A percentile compares a stretch with the other conserved stretches of the same genome.
phyloP scores from a whole-genome alignment of 2,113 vertebrate genomes.

The Tyrannus savana region DNA sequence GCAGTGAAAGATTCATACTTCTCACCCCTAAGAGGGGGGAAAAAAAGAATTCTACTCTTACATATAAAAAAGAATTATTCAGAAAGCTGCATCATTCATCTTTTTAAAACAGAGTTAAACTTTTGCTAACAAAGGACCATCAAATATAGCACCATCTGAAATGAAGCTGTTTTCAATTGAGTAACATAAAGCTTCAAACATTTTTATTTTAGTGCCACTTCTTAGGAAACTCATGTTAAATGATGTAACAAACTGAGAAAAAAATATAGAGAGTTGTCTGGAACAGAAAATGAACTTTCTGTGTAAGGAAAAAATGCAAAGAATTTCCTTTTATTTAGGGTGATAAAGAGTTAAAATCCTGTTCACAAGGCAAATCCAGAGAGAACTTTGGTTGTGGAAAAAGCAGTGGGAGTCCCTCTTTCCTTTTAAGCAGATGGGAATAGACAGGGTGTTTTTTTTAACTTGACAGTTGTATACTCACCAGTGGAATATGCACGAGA shows the following conservation, averaged over 20 bases:
- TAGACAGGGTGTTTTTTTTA: slow-evolving; percentile 59
- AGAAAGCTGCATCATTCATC: background rate
- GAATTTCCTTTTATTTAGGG: slow-evolving; percentile 11
- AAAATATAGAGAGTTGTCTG: background rate
- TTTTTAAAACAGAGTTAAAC: background rate
- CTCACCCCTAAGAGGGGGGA: background rate
- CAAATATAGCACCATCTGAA: background rate
- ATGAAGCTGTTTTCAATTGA: background rate
- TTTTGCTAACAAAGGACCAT: background rate
- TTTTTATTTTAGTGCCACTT: background rate
- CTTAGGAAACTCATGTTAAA: background rate
- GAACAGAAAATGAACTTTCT: background rate
- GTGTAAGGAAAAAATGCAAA: background rate
- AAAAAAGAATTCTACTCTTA: background rate
- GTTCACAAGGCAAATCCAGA: slow-evolving; percentile 22
- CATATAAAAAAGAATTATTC: background rate
- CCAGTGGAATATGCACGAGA: slow-evolving; percentile 64
- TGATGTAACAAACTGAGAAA: background rate
- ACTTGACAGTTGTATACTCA: slow-evolving; percentile 59
- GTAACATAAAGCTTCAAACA: background rate
- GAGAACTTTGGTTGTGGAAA: slow-evolving; percentile 21
- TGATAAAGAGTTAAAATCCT: slow-evolving; percentile 69
- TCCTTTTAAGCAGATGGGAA: slow-evolving; percentile 68
- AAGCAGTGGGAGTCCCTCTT: slow-evolving; percentile 70
- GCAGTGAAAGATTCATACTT: background rate